Evolutionary conservation across 1,140 invertebrate genomes (phyloP).

Genomic region (Hyles vespertilio): DNA sequence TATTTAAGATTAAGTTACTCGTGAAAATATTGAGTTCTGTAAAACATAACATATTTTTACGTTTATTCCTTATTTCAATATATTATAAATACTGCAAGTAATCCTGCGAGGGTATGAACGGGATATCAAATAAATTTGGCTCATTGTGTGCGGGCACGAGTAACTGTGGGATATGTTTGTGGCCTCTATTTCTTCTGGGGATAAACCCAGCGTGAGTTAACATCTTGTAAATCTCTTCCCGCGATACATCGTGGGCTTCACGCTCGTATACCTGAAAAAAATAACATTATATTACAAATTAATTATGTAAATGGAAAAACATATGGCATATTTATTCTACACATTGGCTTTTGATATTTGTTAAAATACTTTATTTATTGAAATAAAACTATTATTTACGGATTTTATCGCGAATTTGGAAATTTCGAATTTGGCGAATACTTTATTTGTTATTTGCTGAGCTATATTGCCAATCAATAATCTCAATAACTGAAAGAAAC

Average conservation of each 20-base stretch:
- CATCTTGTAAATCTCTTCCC: constrained; percentile 78
- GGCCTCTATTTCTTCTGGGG: constrained; percentile 30
- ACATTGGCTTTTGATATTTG: too few relatives aligned
- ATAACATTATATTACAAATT: constrained; percentile 1
- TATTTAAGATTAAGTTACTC: too few relatives aligned
- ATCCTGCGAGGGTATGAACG: constrained; percentile 36
- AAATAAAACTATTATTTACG: too few relatives aligned
- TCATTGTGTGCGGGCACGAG: constrained; percentile 9
- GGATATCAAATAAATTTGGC: constrained; percentile 29
- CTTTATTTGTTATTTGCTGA: too few relatives aligned
- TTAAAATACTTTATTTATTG: too few relatives aligned
- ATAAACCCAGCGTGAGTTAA: constrained; percentile 78
- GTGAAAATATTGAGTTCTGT: too few relatives aligned
- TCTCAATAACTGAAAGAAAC: too few relatives aligned
- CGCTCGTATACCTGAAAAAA: constrained; percentile 71
- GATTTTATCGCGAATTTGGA: too few relatives aligned
- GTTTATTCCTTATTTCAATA: background rate
- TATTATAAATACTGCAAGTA: constrained; percentile 48
- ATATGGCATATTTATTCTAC: too few relatives aligned
- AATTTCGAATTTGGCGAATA: too few relatives aligned
- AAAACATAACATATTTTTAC: too few relatives aligned
- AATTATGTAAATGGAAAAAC: background rate
- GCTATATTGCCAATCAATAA: too few relatives aligned
- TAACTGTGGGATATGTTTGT: background rate
- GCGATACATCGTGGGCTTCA: constrained; percentile 76